These are phyloP conservation scores for Orchesellides sinensis DNA, from an alignment of 2,888 invertebrate genomes.

Conservation along the genomic window DNA sequence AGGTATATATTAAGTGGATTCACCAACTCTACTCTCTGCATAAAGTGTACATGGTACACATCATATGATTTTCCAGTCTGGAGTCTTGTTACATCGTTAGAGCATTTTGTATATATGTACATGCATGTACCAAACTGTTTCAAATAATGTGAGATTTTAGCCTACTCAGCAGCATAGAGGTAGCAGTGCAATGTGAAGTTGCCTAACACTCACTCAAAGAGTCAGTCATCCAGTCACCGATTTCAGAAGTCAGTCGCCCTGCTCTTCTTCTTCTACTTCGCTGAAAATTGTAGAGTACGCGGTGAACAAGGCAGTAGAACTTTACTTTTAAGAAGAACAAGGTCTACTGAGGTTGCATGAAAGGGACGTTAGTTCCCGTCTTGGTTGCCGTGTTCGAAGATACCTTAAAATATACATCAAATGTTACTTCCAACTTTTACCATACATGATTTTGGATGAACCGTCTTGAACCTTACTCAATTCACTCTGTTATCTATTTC, in stretches of 20 bases:
- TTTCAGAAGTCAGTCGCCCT: slow-evolving; percentile 56
- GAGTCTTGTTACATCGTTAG: slow-evolving; percentile 34
- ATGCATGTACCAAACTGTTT: neutral
- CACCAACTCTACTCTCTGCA: slow-evolving; percentile 9
- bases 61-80: slow-evolving; percentile 1
- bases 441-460: neutral
- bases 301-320: neutral
- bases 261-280: slow-evolving; percentile 45
- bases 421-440: no score
- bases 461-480: slow-evolving; percentile 28
- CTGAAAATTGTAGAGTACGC: slow-evolving; percentile 37
- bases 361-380: no score
- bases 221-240: slow-evolving; percentile 64
- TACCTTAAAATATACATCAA: no score
- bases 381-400: no score
- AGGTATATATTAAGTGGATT: slow-evolving; percentile 60
- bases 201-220: slow-evolving; percentile 17
- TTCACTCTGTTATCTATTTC: slow-evolving; percentile 39
- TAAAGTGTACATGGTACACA: slow-evolving; percentile 1
- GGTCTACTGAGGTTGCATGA: no score
- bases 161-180: neutral
- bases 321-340: neutral
- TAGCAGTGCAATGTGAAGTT: no score
- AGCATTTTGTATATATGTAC: neutral
- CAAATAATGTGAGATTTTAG: neutral